A percentile compares a stretch with the other conserved stretches of the same genome.
Evolutionary conservation across 2,888 invertebrate genomes (phyloP).

Genomic region (Spodoptera littoralis): DNA sequence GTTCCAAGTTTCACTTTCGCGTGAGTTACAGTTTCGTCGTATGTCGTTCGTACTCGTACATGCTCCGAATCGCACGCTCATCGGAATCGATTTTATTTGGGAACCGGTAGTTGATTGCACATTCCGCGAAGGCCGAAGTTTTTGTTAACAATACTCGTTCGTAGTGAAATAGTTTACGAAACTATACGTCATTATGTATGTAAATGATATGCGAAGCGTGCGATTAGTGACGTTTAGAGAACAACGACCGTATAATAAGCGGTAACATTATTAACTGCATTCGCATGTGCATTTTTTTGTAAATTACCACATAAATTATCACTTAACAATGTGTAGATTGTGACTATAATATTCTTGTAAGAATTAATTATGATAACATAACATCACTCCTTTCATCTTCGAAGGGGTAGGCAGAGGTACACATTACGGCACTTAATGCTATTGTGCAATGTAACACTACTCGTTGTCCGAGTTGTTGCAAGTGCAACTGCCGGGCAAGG

Average conservation of each 20-base stretch:
- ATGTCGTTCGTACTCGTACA: slow-evolving; percentile 56
- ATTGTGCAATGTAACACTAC: too few relatives aligned
- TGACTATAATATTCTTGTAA: too few relatives aligned
- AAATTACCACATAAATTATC: slow-evolving; percentile 18
- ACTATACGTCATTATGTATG: slow-evolving; percentile 61
- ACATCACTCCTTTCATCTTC: too few relatives aligned
- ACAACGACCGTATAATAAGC: slow-evolving; percentile 43
- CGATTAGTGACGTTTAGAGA: slow-evolving; percentile 45
- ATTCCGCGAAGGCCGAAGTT: slow-evolving; percentile 59
- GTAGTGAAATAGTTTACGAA: slow-evolving; percentile 63
- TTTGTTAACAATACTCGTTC: slow-evolving; percentile 51
- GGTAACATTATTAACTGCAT: slow-evolving; percentile 22
- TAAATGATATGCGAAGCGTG: slow-evolving; percentile 49
- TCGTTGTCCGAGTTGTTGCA: too few relatives aligned
- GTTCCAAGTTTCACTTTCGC: slow-evolving; percentile 82
- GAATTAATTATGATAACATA: too few relatives aligned
- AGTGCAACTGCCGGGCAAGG: too few relatives aligned
- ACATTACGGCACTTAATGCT: too few relatives aligned
- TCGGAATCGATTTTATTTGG: slow-evolving; percentile 64
- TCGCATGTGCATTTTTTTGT: slow-evolving; percentile 26
- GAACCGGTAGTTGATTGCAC: slow-evolving; percentile 70
- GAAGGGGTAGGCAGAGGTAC: too few relatives aligned
- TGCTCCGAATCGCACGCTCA: slow-evolving; percentile 58
- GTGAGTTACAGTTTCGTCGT: slow-evolving; percentile 78
- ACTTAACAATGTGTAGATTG: slow-evolving; percentile 7